These are phyloP conservation scores for Isoperla grammatica DNA, from an alignment of 2,888 invertebrate genomes.

Conservation along the genomic window DNA sequence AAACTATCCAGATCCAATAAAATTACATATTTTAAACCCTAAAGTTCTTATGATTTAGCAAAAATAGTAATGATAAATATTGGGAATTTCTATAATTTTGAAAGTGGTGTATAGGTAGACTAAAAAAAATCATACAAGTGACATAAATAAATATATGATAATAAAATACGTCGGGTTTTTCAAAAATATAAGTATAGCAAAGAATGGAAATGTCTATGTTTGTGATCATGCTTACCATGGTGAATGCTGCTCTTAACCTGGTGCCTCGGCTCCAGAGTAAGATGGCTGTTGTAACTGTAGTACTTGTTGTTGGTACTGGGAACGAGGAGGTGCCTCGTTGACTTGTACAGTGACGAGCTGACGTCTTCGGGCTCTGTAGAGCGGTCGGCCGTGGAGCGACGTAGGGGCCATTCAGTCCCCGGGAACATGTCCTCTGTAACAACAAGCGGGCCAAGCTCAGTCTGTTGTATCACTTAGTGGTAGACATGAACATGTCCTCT, in stretches of 20 bases:
- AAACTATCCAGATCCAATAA: too few species aligned
- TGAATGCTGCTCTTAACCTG: neutral
- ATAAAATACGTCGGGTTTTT: too few species aligned
- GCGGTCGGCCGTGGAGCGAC: constrained; percentile 70
- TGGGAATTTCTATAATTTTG: too few species aligned
- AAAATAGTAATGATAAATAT: too few species aligned
- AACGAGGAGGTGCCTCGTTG: constrained; percentile 69
- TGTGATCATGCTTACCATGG: neutral
- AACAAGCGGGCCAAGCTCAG: too few species aligned
- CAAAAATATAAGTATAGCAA: too few species aligned
- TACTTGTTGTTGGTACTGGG: constrained; percentile 41
- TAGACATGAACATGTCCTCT: neutral
- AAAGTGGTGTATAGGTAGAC: too few species aligned
- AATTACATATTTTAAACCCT: too few species aligned
- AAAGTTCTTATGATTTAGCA: too few species aligned
- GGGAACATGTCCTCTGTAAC: constrained; percentile 57
- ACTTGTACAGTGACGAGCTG: constrained; percentile 67
- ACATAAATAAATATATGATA: too few species aligned
- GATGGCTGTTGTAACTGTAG: constrained; percentile 3
- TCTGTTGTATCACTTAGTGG: neutral
- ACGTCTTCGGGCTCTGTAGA: constrained; percentile 75
- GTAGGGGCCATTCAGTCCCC: constrained; percentile 69
- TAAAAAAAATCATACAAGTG: too few species aligned
- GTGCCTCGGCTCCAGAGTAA: constrained; percentile 5
- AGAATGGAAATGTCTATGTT: too few species aligned